Evolutionary conservation across 1,140 invertebrate species (phyloP).

Genomic region (Drosophila quadrilineata): DNA sequence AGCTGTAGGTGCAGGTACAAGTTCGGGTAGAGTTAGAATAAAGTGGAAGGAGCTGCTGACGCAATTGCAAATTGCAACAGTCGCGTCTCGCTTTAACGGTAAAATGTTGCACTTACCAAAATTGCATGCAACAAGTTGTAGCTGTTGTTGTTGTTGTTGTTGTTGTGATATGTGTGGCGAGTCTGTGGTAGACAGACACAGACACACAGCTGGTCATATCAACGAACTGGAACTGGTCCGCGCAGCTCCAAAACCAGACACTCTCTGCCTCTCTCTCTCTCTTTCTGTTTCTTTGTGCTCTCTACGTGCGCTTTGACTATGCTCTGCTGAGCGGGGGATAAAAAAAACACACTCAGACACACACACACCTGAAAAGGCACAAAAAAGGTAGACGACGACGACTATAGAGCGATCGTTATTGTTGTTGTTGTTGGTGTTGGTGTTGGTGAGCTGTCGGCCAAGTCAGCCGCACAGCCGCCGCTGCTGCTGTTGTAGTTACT

Average conservation of each 20-base stretch:
- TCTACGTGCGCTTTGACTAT: slow-evolving; percentile 21
- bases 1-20: no score
- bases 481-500: slow-evolving; percentile 14
- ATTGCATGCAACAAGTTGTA: slow-evolving; percentile 22
- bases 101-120: slow-evolving; percentile 35
- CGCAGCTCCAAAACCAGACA: slow-evolving; percentile 32
- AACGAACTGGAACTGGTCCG: slow-evolving; percentile 25
- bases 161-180: background rate
- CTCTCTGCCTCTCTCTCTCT: slow-evolving; percentile 6
- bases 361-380: slow-evolving; percentile 63
- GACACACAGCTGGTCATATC: slow-evolving; percentile 34
- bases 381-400: slow-evolving; percentile 60
- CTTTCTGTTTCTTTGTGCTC: slow-evolving; percentile 23
- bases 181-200: background rate
- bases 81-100: slow-evolving; percentile 21
- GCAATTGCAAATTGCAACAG: background rate
- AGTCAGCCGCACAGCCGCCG: slow-evolving; percentile 58
- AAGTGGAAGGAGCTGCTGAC: background rate
- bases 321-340: slow-evolving; percentile 24
- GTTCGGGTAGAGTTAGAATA: no score
- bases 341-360: slow-evolving; percentile 27
- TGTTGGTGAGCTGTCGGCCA: slow-evolving; percentile 52
- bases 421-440: slow-evolving; percentile 19
- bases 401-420: no score
- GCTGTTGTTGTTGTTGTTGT: background rate